Evolutionary conservation across 2,888 invertebrate species (phyloP).

Genomic region (Anthophora plumipes): DNA sequence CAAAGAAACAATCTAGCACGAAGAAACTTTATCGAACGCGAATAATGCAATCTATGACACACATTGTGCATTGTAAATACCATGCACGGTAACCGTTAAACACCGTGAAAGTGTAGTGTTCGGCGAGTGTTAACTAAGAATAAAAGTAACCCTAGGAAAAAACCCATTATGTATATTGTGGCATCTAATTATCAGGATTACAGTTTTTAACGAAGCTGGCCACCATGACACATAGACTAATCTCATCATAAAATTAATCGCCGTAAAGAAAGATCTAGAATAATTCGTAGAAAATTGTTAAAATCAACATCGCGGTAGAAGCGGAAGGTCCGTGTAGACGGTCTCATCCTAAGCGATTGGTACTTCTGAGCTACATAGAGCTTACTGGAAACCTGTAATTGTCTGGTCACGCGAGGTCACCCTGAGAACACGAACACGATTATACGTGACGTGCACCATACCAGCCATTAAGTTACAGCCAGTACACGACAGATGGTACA

Average conservation of each 20-base stretch:
- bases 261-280: slow-evolving; percentile 19
- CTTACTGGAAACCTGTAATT: slow-evolving; percentile 70
- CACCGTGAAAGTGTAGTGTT: not conserved
- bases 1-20: not conserved
- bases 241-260: slow-evolving; percentile 1
- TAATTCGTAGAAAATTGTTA: slow-evolving; percentile 17
- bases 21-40: not conserved
- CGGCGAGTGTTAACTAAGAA: slow-evolving; percentile 33
- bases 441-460: slow-evolving; percentile 69
- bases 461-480: slow-evolving; percentile 66
- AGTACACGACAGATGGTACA: slow-evolving; percentile 69
- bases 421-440: slow-evolving; percentile 70
- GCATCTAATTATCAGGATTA: slow-evolving; percentile 14
- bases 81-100: not conserved
- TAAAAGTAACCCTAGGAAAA: not conserved
- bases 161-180: not conserved
- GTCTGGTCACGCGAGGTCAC: slow-evolving; percentile 73
- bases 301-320: slow-evolving; percentile 35
- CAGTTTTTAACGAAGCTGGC: not conserved
- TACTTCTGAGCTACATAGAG: slow-evolving; percentile 63
- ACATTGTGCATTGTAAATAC: not conserved
- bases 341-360: slow-evolving; percentile 67
- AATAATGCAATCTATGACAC: not conserved
- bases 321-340: slow-evolving; percentile 37
- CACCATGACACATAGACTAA: not conserved